These are phyloP conservation scores for Agonopterix subpropinquella DNA, from an alignment of 2,888 invertebrate genomes.

Conservation along the genomic window DNA sequence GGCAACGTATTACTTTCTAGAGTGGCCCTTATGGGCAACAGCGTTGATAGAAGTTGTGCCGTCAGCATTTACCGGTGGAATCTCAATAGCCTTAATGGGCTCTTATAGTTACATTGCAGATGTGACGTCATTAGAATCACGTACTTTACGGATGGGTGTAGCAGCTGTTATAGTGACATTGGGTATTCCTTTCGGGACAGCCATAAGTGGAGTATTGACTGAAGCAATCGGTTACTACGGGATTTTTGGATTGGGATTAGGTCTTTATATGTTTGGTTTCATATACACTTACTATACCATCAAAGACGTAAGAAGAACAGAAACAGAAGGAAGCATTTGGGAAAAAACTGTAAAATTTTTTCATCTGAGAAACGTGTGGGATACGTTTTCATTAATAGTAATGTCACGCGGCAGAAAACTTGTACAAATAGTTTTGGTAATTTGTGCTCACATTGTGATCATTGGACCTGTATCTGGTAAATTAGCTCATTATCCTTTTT, in stretches of 20 bases:
- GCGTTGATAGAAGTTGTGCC: conserved; percentile 72
- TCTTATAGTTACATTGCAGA: conserved; percentile 78
- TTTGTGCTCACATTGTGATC: conserved; percentile 56
- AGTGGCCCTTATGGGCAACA: conserved; percentile 72
- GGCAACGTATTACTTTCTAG: conserved; percentile 70
- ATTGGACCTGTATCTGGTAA: conserved; percentile 63
- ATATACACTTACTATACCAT: conserved; percentile 49
- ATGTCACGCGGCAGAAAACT: conserved; percentile 34
- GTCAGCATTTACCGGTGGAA: conserved; percentile 75
- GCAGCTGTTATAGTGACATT: conserved; percentile 70
- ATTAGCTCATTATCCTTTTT: conserved; percentile 10
- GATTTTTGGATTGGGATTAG: conserved; percentile 47
- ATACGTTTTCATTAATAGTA: conserved; percentile 56
- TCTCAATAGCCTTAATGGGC: conserved; percentile 73
- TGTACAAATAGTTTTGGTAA: conserved; percentile 44
- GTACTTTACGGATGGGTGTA: conserved; percentile 78
- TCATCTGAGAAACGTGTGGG: conserved; percentile 51
- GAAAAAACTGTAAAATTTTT: conserved; percentile 44
- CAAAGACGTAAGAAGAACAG: conserved; percentile 42
- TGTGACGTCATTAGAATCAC: conserved; percentile 72
- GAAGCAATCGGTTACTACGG: conserved; percentile 62
- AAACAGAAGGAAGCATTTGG: conserved; percentile 34
- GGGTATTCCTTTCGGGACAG: conserved; percentile 64
- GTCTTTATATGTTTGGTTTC: conserved; percentile 47
- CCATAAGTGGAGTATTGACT: conserved; percentile 69